Conservation (phyloP, 2,888 invertebrate genomes). For the Sesamia inferens region DNA sequence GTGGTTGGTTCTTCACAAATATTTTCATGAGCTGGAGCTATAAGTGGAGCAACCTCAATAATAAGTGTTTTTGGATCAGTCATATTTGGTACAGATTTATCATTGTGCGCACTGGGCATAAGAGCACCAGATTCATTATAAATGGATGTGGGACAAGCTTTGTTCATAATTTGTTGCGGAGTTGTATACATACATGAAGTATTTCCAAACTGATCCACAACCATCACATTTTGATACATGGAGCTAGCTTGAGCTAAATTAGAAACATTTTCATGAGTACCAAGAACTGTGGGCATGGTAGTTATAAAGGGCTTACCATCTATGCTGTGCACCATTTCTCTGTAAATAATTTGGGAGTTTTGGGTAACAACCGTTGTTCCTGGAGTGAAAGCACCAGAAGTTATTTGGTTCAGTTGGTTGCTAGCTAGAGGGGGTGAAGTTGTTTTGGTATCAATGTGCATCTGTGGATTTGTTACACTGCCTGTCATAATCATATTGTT, state of each 20-base stretch:
- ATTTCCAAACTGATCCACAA: constrained; percentile 86
- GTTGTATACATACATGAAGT: constrained; percentile 84
- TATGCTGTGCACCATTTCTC: constrained; percentile 86
- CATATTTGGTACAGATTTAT: constrained; percentile 71
- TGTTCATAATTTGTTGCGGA: constrained; percentile 79
- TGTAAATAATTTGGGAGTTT: constrained; percentile 87
- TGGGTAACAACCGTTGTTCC: constrained; percentile 86
- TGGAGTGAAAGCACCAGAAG: constrained; percentile 78
- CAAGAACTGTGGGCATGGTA: constrained; percentile 79
- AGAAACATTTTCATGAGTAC: constrained; percentile 79
- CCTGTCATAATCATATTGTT: constrained; percentile 85
- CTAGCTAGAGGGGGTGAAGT: constrained; percentile 72
- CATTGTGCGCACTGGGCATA: constrained; percentile 65
- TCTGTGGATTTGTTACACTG: constrained; percentile 74
- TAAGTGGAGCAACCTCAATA: constrained; percentile 84
- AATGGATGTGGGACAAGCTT: constrained; percentile 73
- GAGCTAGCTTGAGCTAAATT: constrained; percentile 82
- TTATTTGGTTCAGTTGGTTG: constrained; percentile 79
- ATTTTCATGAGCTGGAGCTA: constrained; percentile 62
- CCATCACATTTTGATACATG: constrained; percentile 88
- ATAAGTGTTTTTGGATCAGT: constrained; percentile 83
- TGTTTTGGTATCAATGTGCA: constrained; percentile 76
- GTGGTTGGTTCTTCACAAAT: constrained; percentile 38
- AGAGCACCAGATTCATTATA: constrained; percentile 71
- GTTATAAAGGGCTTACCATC: constrained; percentile 85